Evolutionary conservation across 2,113 vertebrate species (phyloP), one percentile per base, ranked within the genome.

Genomic region (Peucedramus taeniatus): DNA sequence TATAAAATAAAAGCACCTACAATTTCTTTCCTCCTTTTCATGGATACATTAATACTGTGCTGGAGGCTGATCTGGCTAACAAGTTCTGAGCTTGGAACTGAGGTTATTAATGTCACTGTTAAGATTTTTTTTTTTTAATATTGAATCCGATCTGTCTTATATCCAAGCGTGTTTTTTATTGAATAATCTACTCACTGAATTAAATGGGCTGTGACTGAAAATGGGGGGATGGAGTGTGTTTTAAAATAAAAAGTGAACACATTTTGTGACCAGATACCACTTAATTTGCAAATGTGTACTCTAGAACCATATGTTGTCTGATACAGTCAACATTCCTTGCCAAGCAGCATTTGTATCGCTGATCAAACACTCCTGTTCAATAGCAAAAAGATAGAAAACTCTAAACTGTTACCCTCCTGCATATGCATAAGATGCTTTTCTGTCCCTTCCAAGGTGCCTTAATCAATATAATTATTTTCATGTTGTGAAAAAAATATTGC

Each of bases 281-380:
- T 95, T 94, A 93, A 96, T 97, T 95, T 96, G 93, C 93, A 94
- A 95, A 96, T 95, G 89, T 90, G 85, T 93, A 66, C 93, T 96
- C 94, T 95, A 88, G 93, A 96, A 96, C 92, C 96, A 96, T 96
- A 96, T 96, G 96, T 94, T 96, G 92, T 93, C 93, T 95, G 93
- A 96, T 96, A 86, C 85, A 96, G 85, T 96, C 92, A 93, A 90
- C 42, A 16, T 77, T 91, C 82, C 85, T 80, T 93, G 95, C 96
- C 95, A 97, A 95, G 91, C 76, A 90, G 93, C 85, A 88, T 90
- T 95, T 95, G 83, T 93, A 96, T 70, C 42, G 33, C 76, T 92
- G 96, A 97, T 95, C 96, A 96, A 96, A 96, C 76, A 30, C 26
- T 96, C 70, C 80, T 71, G 60, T 79, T 79, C 60, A 65, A 80